phyloP scores from a whole-genome alignment of 2,797 vertebrate species.

The Molossus alvarezi region DNA sequence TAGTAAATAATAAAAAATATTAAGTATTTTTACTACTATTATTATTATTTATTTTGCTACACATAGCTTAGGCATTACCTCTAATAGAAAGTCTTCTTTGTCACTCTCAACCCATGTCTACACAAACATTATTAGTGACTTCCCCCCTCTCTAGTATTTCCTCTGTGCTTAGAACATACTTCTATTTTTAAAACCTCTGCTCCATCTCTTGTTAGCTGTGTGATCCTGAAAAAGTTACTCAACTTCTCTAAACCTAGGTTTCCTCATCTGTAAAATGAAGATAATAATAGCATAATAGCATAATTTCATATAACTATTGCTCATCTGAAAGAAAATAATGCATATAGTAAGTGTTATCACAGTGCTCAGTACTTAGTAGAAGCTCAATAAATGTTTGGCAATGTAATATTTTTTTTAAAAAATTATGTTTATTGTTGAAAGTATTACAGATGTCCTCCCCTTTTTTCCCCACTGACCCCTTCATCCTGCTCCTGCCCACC shows the following conservation, averaged over 20 bases:
- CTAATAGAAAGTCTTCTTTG: background rate
- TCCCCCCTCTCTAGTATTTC: background rate
- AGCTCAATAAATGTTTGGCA: background rate
- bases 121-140: background rate
- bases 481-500: too few relatives aligned
- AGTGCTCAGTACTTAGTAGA: background rate
- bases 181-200: background rate
- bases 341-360: background rate
- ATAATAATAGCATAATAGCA: background rate
- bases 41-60: slow-evolving; percentile 23
- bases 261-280: slow-evolving; percentile 23
- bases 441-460: too few relatives aligned
- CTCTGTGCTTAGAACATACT: background rate
- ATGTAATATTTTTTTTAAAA: background rate
- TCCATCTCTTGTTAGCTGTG: background rate
- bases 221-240: background rate
- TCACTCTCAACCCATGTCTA: background rate
- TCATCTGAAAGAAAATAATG: background rate
- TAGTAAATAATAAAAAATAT: background rate
- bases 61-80: background rate
- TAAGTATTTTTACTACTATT: background rate
- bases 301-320: background rate
- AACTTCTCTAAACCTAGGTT: background rate
- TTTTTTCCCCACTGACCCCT: too few relatives aligned
- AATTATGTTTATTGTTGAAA: too few relatives aligned